Evolutionary conservation across 2,113 vertebrate species (phyloP).

Genomic region (pig (Sus scrofa)): DNA sequence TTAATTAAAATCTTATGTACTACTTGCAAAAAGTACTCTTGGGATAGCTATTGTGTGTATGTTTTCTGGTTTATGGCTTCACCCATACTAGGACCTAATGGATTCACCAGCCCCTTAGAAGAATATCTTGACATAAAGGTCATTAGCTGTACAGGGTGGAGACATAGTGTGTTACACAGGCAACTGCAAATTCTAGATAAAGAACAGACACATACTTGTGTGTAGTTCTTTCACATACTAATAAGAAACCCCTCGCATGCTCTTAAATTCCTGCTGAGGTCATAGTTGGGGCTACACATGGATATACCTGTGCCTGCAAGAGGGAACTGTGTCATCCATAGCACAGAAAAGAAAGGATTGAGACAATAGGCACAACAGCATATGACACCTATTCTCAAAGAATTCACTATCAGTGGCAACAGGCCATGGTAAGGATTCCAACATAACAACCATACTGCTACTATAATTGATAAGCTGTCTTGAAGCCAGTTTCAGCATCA

Average conservation of each 20-base stretch:
- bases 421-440: too few relatives aligned
- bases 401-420: not conserved
- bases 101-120: not conserved
- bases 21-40: slow-evolving; percentile 13
- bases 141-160: not conserved
- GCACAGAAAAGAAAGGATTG: not conserved
- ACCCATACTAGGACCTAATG: not conserved
- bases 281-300: not conserved
- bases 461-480: not conserved
- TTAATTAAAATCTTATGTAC: slow-evolving; percentile 62
- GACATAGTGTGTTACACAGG: slow-evolving; percentile 1
- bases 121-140: not conserved
- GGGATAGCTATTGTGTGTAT: not conserved
- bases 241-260: not conserved
- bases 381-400: not conserved
- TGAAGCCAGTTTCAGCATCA: not conserved
- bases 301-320: not conserved
- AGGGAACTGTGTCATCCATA: not conserved
- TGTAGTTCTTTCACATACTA: not conserved
- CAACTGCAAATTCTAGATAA: slow-evolving; percentile 33
- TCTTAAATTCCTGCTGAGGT: slow-evolving; percentile 11
- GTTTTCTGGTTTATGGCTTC: slow-evolving; percentile 45
- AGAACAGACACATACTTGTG: not conserved
- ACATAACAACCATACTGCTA: not conserved
- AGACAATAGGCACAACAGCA: not conserved